Evolutionary conservation across 2,888 invertebrate genomes (phyloP).

Genomic region (Mycalesis mineus): DNA sequence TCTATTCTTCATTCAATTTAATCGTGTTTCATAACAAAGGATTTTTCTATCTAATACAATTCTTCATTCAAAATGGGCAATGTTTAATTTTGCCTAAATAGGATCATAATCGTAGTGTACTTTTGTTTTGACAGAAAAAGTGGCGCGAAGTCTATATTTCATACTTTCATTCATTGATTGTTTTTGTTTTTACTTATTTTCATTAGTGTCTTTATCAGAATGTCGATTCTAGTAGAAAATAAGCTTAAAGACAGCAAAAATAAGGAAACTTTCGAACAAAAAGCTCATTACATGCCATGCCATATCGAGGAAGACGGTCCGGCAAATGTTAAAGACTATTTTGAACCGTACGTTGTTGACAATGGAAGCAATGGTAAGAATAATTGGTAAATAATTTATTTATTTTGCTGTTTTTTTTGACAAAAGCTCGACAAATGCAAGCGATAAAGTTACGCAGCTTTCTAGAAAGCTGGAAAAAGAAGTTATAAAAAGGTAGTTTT

Average conservation of each 20-base stretch:
- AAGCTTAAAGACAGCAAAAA: conserved; percentile 72
- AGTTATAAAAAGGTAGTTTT: too few species aligned
- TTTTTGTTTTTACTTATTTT: background rate
- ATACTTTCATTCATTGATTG: background rate
- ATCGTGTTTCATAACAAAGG: too few species aligned
- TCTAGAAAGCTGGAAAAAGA: too few species aligned
- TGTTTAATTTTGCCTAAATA: background rate
- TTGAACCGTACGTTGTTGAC: conserved; percentile 78
- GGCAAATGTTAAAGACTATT: conserved; percentile 83
- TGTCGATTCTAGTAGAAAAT: conserved; percentile 80
- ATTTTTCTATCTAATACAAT: too few species aligned
- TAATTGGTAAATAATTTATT: background rate
- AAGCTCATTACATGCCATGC: conserved; percentile 84
- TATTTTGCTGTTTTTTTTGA: too few species aligned
- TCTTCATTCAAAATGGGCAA: background rate
- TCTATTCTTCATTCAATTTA: too few species aligned
- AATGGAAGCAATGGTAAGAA: conserved; percentile 69
- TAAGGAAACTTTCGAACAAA: conserved; percentile 51
- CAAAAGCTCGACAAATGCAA: too few species aligned
- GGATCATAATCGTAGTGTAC: background rate
- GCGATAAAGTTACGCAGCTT: too few species aligned
- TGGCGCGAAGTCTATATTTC: background rate
- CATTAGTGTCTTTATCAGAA: background rate
- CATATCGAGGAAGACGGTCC: conserved; percentile 83
- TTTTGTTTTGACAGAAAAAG: background rate